A percentile compares a stretch with the other conserved stretches of the same genome.
Evolutionary conservation across 2,113 vertebrate species (phyloP).

Genomic region (Eublepharis macularius): DNA sequence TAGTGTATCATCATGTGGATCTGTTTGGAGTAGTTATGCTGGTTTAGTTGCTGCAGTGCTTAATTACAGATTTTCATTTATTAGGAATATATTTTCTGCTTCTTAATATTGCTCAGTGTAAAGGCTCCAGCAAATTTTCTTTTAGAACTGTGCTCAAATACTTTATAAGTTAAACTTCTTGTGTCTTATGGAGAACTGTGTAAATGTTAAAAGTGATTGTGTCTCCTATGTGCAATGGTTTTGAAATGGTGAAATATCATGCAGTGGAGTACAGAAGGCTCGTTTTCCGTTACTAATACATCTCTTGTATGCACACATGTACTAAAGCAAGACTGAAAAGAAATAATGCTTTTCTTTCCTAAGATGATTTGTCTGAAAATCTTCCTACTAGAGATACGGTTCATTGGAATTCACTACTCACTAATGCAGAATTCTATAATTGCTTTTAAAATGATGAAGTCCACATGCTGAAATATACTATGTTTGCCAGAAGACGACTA

Average conservation of each 20-base stretch:
- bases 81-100: not conserved
- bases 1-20: not conserved
- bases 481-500: not conserved
- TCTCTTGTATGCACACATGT: too few relatives aligned
- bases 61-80: not conserved
- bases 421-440: not conserved
- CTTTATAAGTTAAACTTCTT: not conserved
- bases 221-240: not conserved
- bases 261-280: not conserved
- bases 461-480: not conserved
- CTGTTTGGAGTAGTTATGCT: not conserved
- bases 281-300: not conserved
- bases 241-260: not conserved
- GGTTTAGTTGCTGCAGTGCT: not conserved
- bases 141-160: not conserved
- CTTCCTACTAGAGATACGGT: not conserved
- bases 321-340: not conserved
- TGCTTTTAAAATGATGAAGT: not conserved
- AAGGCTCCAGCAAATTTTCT: not conserved
- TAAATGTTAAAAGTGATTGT: not conserved
- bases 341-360: not conserved
- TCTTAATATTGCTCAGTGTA: fast-evolving
- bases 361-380: slow-evolving; percentile 8
- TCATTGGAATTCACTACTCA: not conserved
- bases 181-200: not conserved